Percentiles rank a stretch among this genome's conserved stretches.
phyloP scores from a whole-genome alignment of 2,113 vertebrate species.

The Anoura caudifer region DNA sequence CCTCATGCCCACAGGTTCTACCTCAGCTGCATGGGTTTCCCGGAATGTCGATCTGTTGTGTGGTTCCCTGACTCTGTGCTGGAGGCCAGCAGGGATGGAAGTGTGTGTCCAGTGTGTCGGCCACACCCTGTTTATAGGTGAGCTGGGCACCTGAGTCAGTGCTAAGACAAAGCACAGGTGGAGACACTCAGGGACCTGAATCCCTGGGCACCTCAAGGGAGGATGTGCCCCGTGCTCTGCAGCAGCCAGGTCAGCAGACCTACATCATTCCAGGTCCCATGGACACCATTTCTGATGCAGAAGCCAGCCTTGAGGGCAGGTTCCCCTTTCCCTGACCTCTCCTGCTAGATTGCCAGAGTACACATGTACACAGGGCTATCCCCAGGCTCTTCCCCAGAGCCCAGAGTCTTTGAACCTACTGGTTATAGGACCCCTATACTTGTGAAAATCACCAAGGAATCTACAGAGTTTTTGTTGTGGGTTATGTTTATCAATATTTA shows the following conservation, averaged over 20 bases:
- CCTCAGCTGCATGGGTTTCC: conserved; percentile 90
- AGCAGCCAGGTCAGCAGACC: background rate
- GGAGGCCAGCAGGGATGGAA: conserved; percentile 90
- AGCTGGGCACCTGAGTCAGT: conserved; percentile 30
- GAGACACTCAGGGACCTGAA: background rate
- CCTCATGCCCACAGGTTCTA: conserved; percentile 84
- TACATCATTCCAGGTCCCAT: accelerated
- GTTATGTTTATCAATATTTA: background rate
- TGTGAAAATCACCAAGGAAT: background rate
- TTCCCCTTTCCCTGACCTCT: background rate
- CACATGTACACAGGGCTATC: accelerated
- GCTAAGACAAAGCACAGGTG: background rate
- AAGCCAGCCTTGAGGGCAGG: background rate
- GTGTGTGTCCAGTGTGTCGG: conserved; percentile 87
- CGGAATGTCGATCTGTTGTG: conserved; percentile 87
- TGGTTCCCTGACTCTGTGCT: conserved; percentile 95
- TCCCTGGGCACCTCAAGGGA: accelerated
- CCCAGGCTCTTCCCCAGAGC: background rate
- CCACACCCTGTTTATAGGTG: conserved; percentile 92
- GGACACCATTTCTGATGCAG: accelerated
- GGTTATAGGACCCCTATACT: background rate
- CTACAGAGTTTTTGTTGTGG: background rate
- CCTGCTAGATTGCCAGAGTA: too few species aligned
- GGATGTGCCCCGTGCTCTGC: accelerated
- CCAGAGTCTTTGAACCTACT: background rate